These are phyloP conservation scores for Monopis laevigella DNA, from an alignment of 2,888 invertebrate genomes.

Conservation along the genomic window DNA sequence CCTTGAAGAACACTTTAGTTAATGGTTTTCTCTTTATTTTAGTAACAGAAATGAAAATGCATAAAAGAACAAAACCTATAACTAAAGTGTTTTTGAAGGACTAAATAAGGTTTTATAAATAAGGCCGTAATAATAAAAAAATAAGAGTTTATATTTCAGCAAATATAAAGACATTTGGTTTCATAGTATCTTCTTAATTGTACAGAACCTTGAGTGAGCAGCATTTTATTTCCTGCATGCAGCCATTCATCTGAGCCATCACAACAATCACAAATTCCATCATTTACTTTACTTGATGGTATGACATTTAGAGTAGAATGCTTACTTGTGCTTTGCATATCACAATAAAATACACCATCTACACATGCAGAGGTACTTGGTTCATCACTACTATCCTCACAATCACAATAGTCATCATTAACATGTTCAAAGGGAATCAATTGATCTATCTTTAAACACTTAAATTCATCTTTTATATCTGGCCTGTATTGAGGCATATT, in stretches of 20 bases:
- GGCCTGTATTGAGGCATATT: conserved; percentile 47
- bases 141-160: conserved; percentile 21
- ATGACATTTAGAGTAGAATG: conserved; percentile 42
- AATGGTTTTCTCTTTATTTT: no score
- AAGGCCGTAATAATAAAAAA: no score
- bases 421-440: conserved; percentile 51
- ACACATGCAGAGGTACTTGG: conserved; percentile 91
- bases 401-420: conserved; percentile 91
- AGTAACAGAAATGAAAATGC: no score
- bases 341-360: conserved; percentile 86
- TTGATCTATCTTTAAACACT: conserved; percentile 45
- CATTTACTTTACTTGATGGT: conserved; percentile 87
- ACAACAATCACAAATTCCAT: conserved; percentile 94
- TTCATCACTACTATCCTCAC: conserved; percentile 80
- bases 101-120: no score
- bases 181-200: conserved; percentile 41
- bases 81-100: no score
- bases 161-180: conserved; percentile 35
- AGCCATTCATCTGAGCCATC: conserved; percentile 91
- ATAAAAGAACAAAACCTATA: no score
- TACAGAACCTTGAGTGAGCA: conserved; percentile 39
- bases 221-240: conserved; percentile 21
- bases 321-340: conserved; percentile 53
- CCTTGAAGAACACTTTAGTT: no score
- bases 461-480: conserved; percentile 41